phyloP scores from a whole-genome alignment of 1,140 invertebrate species.

The Yoshiicerus persimilis region DNA sequence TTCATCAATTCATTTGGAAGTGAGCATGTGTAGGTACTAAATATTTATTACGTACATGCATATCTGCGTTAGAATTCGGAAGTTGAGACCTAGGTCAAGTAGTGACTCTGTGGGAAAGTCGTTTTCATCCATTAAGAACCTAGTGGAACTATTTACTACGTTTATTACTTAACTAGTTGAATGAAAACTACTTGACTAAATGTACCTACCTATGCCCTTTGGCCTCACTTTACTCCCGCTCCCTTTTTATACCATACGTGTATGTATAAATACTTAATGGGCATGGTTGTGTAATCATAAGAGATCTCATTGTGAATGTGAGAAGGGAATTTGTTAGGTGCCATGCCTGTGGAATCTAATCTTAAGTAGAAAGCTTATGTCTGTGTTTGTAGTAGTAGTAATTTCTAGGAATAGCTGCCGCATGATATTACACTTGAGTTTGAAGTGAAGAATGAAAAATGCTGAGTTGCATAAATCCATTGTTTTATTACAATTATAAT shows the following conservation, averaged over 20 bases:
- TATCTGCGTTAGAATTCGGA: not conserved
- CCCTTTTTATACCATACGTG: not conserved
- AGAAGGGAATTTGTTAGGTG: not conserved
- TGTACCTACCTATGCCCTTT: not conserved
- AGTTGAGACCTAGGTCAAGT: constrained; percentile 32
- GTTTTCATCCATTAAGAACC: not conserved
- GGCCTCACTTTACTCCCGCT: not conserved
- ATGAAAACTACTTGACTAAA: not conserved
- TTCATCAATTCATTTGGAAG: too few relatives aligned
- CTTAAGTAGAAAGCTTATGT: not conserved
- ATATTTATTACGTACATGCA: not conserved
- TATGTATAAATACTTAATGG: not conserved
- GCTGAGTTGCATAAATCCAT: not conserved
- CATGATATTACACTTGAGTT: not conserved
- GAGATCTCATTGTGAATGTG: not conserved
- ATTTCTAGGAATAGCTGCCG: not conserved
- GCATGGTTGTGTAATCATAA: not conserved
- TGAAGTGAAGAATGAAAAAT: not conserved
- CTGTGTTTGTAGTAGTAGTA: too few relatives aligned
- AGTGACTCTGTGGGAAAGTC: constrained; percentile 23
- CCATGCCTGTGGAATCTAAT: not conserved
- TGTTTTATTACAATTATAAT: not conserved
- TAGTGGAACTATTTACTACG: not conserved
- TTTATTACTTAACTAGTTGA: not conserved
- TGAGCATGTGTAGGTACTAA: not conserved